These are phyloP conservation scores for Deroplatys truncata DNA, from an alignment of 2,888 invertebrate genomes.

Conservation along the genomic window DNA sequence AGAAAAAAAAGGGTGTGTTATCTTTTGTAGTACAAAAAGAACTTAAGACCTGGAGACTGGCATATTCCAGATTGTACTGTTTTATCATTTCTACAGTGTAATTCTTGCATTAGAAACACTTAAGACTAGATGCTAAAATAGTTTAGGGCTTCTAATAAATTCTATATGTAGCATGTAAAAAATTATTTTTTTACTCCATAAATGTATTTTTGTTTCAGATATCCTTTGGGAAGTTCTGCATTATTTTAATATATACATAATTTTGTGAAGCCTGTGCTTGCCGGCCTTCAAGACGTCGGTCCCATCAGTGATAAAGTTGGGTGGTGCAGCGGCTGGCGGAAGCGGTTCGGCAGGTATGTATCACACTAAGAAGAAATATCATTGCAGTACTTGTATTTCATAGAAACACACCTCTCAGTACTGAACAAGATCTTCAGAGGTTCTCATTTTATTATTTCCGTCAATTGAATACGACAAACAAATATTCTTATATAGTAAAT, in stretches of 20 bases:
- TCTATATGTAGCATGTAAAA: too few relatives aligned
- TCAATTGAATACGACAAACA: background rate
- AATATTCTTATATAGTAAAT: background rate
- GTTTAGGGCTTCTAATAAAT: too few relatives aligned
- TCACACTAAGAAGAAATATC: background rate
- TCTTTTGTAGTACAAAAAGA: too few relatives aligned
- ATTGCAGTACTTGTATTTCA: background rate
- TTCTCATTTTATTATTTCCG: background rate
- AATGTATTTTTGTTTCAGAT: background rate
- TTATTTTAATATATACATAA: background rate
- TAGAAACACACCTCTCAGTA: background rate
- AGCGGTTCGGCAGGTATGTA: constrained; percentile 24
- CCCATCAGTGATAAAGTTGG: constrained; percentile 46
- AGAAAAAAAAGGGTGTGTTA: too few relatives aligned
- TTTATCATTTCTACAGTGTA: too few relatives aligned
- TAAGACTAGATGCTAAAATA: too few relatives aligned
- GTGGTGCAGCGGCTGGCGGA: constrained; percentile 43
- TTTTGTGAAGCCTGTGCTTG: background rate
- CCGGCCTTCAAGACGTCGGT: constrained; percentile 44
- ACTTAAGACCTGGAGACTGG: too few relatives aligned
- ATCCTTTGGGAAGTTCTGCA: background rate
- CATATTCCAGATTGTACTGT: too few relatives aligned
- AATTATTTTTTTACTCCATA: too few relatives aligned
- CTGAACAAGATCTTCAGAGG: background rate
- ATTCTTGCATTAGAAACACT: too few relatives aligned